Evolutionary conservation across 2,113 vertebrate species (phyloP).

Genomic region (Zapus hudsonius): DNA sequence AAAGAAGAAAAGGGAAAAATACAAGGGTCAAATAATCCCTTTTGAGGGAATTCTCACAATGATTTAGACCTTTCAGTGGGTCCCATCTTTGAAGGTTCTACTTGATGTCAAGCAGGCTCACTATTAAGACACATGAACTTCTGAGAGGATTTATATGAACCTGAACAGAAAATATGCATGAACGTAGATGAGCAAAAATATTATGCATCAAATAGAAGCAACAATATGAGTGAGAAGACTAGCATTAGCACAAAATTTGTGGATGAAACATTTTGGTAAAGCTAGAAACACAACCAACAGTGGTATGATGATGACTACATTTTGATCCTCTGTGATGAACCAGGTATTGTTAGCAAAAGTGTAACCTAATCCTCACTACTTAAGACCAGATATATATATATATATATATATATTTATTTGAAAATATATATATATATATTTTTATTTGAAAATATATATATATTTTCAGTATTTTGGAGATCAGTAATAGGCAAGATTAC

Average conservation of each 20-base stretch:
- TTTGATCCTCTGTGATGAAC: background rate
- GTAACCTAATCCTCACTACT: background rate
- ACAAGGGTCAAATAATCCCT: fast-evolving
- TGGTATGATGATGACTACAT: background rate
- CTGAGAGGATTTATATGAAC: background rate
- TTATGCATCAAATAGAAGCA: background rate
- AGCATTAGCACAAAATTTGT: background rate
- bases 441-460: no score
- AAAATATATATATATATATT: no score
- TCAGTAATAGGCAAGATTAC: no score
- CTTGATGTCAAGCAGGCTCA: no score
- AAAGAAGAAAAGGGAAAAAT: no score
- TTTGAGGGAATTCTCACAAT: background rate
- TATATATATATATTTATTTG: no score
- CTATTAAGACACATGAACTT: background rate
- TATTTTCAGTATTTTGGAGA: no score
- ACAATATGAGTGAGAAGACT: background rate
- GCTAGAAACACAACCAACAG: background rate
- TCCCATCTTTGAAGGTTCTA: background rate
- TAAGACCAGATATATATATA: no score
- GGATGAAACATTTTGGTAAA: constrained; percentile 12
- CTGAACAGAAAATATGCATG: background rate
- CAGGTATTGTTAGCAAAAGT: background rate
- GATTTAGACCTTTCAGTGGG: background rate
- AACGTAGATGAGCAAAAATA: background rate